Percentiles rank a stretch among this genome's conserved stretches.
phyloP scores from a whole-genome alignment of 2,113 vertebrate species.

The Alexandromys fortis region DNA sequence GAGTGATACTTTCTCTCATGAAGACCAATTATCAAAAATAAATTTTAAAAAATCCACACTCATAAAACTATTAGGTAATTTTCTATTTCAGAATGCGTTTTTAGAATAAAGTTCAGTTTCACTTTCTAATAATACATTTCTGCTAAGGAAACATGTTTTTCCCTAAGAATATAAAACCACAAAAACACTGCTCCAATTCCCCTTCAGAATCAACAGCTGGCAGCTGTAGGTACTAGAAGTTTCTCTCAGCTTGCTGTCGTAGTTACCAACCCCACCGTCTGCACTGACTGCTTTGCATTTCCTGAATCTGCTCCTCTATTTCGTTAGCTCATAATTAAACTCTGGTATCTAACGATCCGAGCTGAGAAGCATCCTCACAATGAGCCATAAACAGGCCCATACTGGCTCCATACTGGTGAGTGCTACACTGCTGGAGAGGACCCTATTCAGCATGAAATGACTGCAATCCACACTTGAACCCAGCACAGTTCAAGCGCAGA shows the following conservation, averaged over 20 bases:
- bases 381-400: not conserved
- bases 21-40: not conserved
- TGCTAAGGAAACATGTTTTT: slow-evolving; percentile 5
- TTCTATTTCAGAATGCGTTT: not conserved
- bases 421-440: not conserved
- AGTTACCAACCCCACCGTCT: not conserved
- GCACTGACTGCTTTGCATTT: not conserved
- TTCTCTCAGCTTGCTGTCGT: not conserved
- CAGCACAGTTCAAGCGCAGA: not conserved
- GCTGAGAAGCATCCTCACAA: not conserved
- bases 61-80: not conserved
- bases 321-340: slow-evolving; percentile 24
- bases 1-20: not conserved
- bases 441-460: not conserved
- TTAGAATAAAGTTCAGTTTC: slow-evolving; percentile 4
- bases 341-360: slow-evolving; percentile 6
- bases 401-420: not conserved
- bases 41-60: not conserved
- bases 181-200: slow-evolving; percentile 15
- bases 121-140: slow-evolving; percentile 10
- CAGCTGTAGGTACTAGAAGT: slow-evolving; percentile 4
- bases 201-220: slow-evolving; percentile 20
- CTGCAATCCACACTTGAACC: not conserved
- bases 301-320: not conserved
- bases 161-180: not conserved